Base-by-base conservation (phyloP, 2,888 invertebrate genomes). In the Drosophila koepferae region DNA sequence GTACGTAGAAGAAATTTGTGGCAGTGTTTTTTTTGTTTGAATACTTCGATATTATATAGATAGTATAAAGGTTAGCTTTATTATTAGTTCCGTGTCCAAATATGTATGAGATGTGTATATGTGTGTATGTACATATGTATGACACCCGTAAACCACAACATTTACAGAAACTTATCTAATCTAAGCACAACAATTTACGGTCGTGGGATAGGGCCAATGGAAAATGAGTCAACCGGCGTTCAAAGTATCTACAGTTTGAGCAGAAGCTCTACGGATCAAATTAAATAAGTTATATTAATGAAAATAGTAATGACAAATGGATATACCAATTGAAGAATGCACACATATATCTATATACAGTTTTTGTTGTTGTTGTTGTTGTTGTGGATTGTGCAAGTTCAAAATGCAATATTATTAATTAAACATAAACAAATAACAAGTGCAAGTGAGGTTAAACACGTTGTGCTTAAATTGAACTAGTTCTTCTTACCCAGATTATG, bases 1-100 rank as follows among this genome's bases (percentile, higher is more conserved):
- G 68, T 88, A 74, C 90, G 88, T 89, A 88, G 90, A 85, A 85
- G 74, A 85, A 85, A 88, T 72, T 55, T 63, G 28, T 55, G 63
- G 44, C 51, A 58, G 54, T 56, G 77, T 59, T 55, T 60, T 66
- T 55, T 60, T 66, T n/a, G n/a, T 56, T 77, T 71, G 36, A 60
- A 62, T 74, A 49, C 43, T 74, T 74, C 61, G 23, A 44, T 38
- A 58, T 56, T 43, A 55, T 43, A 55, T 28, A n/a, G 46, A 31
- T 14, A 63, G 53, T 43, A 41, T 49, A 36, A 48, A 55, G 36
- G 67, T 77, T 77, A 77, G 62, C 53, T 64, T 59, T 48, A 40
- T 51, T 62, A 56, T 63, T 72, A 61, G 41, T 77, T 78, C 81
- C 77, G 31, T 51, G 38, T 53, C 77, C 64, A 20, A 41, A 14